Base-by-base conservation (phyloP, 2,888 invertebrate genomes). In the Sepioteuthis lessoniana region DNA sequence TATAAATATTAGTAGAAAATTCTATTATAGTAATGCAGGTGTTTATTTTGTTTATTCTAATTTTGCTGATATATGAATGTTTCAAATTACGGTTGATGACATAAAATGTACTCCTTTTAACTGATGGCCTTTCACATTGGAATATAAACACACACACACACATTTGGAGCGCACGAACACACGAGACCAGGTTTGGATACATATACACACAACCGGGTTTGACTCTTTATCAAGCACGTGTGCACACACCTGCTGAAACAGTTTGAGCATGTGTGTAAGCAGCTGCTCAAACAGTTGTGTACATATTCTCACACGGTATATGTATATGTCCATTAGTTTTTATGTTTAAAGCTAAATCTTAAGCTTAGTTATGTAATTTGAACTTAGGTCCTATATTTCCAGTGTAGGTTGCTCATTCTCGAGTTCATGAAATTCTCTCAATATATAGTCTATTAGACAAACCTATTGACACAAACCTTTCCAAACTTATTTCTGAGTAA, bases 1-100 rank as follows among this genome's bases (percentile, higher is more conserved):
- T n/a, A 76, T 76, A 76, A n/a, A 76, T 76, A 76, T 76, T 76
- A 76, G 76, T 76, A n/a, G 76, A 60, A n/a, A 76, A n/a, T n/a
- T 31, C 13, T n/a, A n/a, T 76, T n/a, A 8, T 76, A n/a, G n/a
- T 76, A n/a, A 76, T 76, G 76, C 76, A 76, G 76, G 76, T 76
- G 76, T 76, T 76, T 0, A 60, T 31, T n/a, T 76, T 76, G n/a
- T 31, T 76, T 76, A n/a, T 76, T 76, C n/a, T n/a, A 76, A 76
- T n/a, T 76, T 8, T 76, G n/a, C n/a, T 76, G 8, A n/a, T n/a
- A 76, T 76, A n/a, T 76, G 31, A 19, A 76, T 76, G 8, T 31
- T n/a, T 76, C 76, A 76, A n/a, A 76, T n/a, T 76, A 76, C 60
- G 28, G 21, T 8, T 60, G 31, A 60, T n/a, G 19, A 31, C 76